Percentiles rank a stretch among this genome's conserved stretches.
Evolutionary conservation across 2,797 vertebrate genomes (phyloP).

Genomic region (Saxicola maurus): DNA sequence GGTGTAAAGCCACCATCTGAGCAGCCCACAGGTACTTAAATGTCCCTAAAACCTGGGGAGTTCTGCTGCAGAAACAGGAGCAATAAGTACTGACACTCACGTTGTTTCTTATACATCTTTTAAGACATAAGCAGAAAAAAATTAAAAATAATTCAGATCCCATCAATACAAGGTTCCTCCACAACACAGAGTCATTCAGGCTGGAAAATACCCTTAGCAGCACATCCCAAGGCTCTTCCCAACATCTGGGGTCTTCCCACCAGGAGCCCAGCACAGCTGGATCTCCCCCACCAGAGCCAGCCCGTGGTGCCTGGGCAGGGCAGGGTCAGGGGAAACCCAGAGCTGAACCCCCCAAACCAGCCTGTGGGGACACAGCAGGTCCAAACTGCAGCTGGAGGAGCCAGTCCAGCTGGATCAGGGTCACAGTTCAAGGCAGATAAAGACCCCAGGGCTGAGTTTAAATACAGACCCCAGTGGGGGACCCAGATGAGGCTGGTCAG

Average conservation of each 20-base stretch:
- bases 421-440: rapidly evolving
- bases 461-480: not conserved
- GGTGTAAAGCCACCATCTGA: not conserved
- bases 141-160: not conserved
- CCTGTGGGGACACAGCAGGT: rapidly evolving
- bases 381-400: rapidly evolving
- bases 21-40: not conserved
- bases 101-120: rapidly evolving
- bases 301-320: not conserved
- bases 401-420: rapidly evolving
- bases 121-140: rapidly evolving
- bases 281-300: not conserved
- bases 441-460: rapidly evolving
- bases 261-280: not conserved
- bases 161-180: rapidly evolving
- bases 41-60: not conserved
- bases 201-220: not conserved
- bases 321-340: not conserved
- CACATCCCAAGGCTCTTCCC: too few relatives aligned
- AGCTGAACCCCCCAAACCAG: not conserved
- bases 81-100: not conserved
- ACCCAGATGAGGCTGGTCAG: not conserved
- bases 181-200: rapidly evolving
- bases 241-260: not conserved
- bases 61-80: not conserved